Evolutionary conservation across 2,888 invertebrate species (phyloP).

Genomic region (Apodemia hepburni): DNA sequence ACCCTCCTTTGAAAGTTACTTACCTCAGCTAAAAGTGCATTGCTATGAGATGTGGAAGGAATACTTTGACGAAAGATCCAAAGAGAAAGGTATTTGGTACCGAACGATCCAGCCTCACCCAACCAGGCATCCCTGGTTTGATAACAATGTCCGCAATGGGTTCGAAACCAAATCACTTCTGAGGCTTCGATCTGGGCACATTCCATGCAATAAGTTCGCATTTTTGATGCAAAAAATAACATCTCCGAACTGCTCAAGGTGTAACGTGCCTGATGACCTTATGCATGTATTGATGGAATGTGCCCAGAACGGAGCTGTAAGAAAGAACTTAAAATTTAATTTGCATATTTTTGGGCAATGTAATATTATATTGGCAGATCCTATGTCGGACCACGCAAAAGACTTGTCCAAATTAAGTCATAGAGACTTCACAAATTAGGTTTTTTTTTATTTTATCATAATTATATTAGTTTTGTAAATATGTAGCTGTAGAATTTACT

Average conservation of each 20-base stretch:
- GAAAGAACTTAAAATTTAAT: not conserved
- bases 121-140: not conserved
- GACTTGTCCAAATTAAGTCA: too few species aligned
- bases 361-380: too few species aligned
- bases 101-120: not conserved
- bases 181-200: not conserved
- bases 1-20: not conserved
- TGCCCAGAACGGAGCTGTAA: not conserved
- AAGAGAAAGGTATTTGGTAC: not conserved
- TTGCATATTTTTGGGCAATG: too few species aligned
- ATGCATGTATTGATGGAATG: not conserved
- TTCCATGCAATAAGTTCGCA: not conserved
- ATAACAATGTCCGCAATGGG: not conserved
- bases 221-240: not conserved
- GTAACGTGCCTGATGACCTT: not conserved
- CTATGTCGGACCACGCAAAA: too few species aligned
- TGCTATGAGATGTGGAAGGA: slow-evolving; percentile 1
- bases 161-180: not conserved
- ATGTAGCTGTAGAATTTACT: too few species aligned
- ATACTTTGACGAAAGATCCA: not conserved
- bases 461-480: too few species aligned
- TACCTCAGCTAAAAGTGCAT: not conserved
- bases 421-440: too few species aligned
- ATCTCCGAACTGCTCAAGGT: not conserved
- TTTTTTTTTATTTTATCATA: too few species aligned